phyloP scores from a whole-genome alignment of 2,888 invertebrate species.

The Belgica antarctica region DNA sequence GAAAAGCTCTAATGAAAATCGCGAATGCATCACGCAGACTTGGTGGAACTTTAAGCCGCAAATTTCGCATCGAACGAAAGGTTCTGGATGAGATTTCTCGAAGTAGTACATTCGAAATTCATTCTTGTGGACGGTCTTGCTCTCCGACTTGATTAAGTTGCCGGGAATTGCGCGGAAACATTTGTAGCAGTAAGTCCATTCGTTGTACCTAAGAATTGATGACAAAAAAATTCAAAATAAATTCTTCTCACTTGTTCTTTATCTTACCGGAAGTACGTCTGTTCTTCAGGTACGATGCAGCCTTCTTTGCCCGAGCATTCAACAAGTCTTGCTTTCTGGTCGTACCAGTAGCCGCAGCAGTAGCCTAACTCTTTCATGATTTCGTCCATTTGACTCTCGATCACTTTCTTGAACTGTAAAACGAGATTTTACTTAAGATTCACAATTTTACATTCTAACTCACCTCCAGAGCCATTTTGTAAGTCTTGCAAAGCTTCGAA shows the following conservation, averaged over 20 bases:
- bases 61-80: background rate
- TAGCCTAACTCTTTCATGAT: background rate
- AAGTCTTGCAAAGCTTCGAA: no score
- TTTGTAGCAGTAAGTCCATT: no score
- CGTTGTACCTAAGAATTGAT: background rate
- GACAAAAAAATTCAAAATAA: background rate
- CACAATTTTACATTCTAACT: background rate
- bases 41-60: background rate
- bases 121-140: background rate
- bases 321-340: no score
- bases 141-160: no score
- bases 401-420: background rate
- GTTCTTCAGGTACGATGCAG: background rate
- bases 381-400: background rate
- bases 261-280: background rate
- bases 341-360: background rate
- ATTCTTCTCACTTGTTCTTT: background rate
- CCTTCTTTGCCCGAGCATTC: background rate
- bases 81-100: background rate
- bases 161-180: background rate
- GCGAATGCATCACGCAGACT: background rate
- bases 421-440: background rate
- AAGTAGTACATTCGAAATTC: background rate
- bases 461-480: background rate
- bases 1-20: background rate